Evolutionary conservation across 2,797 vertebrate species (phyloP), one percentile per base, ranked within the genome.

Genomic region (Hapalemur alaotrensis): DNA sequence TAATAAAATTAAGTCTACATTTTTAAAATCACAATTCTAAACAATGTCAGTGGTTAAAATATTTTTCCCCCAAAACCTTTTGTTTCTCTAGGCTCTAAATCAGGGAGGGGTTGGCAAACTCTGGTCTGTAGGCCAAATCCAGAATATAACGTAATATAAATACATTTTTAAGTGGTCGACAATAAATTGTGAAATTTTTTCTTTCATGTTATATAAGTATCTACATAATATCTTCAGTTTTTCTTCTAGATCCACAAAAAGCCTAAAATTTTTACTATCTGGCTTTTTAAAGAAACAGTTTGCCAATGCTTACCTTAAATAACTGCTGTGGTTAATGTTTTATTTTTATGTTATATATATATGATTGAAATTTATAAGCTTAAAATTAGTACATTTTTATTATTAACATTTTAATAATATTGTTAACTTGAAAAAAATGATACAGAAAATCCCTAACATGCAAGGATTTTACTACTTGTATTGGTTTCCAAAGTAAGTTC

Each of bases 171-270:
- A 79, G 43, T 43, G 13, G 38, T 50, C 41, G 11, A 75, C 28
- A 38, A 65, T 41, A 89, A 65, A n/a, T 67, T 67, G 38, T 43
- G 17, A 13, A 38, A 1, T 2, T 30, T 65, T 38, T 93, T 84
- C 41, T 65, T n/a, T 95, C 8, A 57, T 50, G 32, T 73, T 79
- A 63, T 35, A 12, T 83, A 72, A 35, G 9, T 38, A n/a, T 25
- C 25, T 95, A 54, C 10, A 46, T 23, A 85, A 41, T 91, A 76
- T 32, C 25, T 46, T 81, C 12, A 88, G 14, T 92, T 95, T 97
- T 93, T 41, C 52, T 76, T 69, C 2, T 91, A 52, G 43, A 14
- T 2, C 20, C 70, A 43, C 4, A 87, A 79, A 76, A 94, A 70
- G 3, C 18, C 13, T 65, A 65, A 92, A 84, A 7, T 59, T 32